These are phyloP conservation scores for Ptychoptera contaminata DNA, from an alignment of 2,888 invertebrate species.

Conservation along the genomic window DNA sequence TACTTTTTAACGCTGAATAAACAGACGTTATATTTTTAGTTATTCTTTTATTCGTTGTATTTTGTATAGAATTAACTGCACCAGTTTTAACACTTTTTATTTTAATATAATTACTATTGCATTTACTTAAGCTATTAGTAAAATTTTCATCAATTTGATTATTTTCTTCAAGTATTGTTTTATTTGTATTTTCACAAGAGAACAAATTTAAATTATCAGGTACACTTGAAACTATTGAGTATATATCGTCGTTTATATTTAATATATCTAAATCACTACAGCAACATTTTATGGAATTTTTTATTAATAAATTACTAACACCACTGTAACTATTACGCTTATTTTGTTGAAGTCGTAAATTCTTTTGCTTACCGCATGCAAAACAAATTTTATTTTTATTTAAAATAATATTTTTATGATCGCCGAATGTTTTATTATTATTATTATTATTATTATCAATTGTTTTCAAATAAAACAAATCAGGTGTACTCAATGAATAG, in stretches of 20 bases:
- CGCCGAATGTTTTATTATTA: neutral
- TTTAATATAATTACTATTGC: too few relatives aligned
- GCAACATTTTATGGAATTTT: conserved; percentile 1
- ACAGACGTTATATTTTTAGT: conserved; percentile 2
- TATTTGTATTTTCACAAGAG: too few relatives aligned
- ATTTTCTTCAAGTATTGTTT: too few relatives aligned
- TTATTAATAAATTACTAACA: neutral
- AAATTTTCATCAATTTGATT: too few relatives aligned
- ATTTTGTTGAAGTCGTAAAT: neutral
- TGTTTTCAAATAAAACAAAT: too few relatives aligned
- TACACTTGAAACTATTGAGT: conserved; percentile 34
- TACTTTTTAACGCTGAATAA: conserved; percentile 30
- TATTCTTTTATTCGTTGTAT: neutral
- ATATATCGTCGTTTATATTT: conserved; percentile 5
- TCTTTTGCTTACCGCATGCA: neutral
- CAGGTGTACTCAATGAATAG: too few relatives aligned
- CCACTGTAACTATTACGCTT: neutral
- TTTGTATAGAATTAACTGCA: too few relatives aligned
- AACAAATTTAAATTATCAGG: conserved; percentile 48
- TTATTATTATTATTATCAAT: neutral
- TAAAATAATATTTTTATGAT: neutral
- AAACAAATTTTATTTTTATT: conserved; percentile 1
- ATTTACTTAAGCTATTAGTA: too few relatives aligned
- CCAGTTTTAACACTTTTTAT: too few relatives aligned
- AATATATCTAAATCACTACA: neutral